phyloP scores from a whole-genome alignment of 2,888 invertebrate species.

The Plebejus argus region DNA sequence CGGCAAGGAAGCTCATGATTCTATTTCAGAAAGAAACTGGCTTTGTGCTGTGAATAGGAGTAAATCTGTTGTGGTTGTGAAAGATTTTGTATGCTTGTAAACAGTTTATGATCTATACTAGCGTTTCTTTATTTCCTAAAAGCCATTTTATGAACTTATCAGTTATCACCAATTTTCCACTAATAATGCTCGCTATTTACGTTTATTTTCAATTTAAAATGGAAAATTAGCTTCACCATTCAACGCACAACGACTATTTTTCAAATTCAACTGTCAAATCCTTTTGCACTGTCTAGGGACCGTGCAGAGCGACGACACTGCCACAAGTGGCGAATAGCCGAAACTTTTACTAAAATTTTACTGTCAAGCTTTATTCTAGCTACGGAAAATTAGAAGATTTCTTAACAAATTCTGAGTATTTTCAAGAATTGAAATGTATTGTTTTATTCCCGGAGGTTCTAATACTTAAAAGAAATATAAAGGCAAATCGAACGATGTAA shows the following conservation, averaged over 20 bases:
- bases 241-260: not conserved
- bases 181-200: not conserved
- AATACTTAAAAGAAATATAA: too few species aligned
- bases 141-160: not conserved
- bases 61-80: too few species aligned
- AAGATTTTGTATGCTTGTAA: not conserved
- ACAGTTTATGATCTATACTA: not conserved
- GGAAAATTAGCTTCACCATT: not conserved
- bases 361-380: too few species aligned
- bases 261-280: not conserved
- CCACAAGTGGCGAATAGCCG: too few species aligned
- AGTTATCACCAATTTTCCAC: not conserved
- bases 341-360: too few species aligned
- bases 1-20: constrained; percentile 57
- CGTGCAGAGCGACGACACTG: too few species aligned
- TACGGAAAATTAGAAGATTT: too few species aligned
- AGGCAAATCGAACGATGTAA: too few species aligned
- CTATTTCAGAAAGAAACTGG: not conserved
- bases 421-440: too few species aligned
- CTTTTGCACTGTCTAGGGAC: too few species aligned
- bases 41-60: not conserved
- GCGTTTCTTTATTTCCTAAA: not conserved
- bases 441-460: too few species aligned
- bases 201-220: not conserved
- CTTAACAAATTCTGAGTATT: too few species aligned